Conservation (phyloP, 2,888 invertebrate genomes). For the Microplitis deprimator region DNA sequence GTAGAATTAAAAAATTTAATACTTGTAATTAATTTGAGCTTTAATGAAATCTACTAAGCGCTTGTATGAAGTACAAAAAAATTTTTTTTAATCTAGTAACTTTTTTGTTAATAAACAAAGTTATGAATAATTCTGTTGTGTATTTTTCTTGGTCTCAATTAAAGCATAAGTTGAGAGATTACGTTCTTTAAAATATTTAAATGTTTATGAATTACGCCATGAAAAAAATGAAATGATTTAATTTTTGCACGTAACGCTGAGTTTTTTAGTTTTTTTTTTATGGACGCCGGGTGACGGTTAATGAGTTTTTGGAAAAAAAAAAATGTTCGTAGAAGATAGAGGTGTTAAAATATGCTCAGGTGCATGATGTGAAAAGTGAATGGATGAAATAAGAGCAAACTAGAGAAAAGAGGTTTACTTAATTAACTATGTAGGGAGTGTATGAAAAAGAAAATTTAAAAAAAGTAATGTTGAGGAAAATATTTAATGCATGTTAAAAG, state of each 20-base stretch:
- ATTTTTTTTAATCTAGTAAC: no score
- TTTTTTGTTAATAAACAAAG: no score
- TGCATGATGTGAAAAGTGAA: constrained; percentile 7
- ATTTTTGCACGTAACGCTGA: background rate
- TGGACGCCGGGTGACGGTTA: background rate
- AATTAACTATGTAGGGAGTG: constrained; percentile 21
- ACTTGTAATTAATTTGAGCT: no score
- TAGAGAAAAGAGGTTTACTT: constrained; percentile 14
- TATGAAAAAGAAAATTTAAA: background rate
- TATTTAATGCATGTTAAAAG: constrained; percentile 43
- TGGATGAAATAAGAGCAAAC: background rate
- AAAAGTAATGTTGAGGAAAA: constrained; percentile 1
- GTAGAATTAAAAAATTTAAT: no score
- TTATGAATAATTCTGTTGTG: background rate
- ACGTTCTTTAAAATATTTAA: background rate
- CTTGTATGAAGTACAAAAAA: no score
- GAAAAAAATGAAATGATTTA: background rate
- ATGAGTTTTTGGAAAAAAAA: background rate
- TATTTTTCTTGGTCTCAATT: background rate
- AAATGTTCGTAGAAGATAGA: background rate
- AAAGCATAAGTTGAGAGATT: background rate
- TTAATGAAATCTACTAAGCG: no score
- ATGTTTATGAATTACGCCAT: background rate
- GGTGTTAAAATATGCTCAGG: background rate
- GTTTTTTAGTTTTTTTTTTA: background rate